A percentile compares a stretch with the other conserved stretches of the same genome.
Conservation (phyloP, 1,140 invertebrate species). For the Eriosoma lanigerum region DNA sequence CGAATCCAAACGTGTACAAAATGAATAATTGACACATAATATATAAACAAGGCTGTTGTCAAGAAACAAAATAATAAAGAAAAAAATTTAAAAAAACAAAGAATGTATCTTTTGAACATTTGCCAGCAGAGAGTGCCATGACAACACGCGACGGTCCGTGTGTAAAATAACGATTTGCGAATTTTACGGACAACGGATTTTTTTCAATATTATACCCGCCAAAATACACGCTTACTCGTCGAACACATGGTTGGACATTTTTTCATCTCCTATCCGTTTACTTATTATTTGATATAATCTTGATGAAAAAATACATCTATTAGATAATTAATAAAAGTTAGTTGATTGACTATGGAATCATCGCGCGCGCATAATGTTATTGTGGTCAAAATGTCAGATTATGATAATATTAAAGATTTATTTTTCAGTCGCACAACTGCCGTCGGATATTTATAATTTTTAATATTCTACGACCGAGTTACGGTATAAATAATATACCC, state of each 20-base stretch:
- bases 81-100: conserved; percentile 4
- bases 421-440: too few species aligned
- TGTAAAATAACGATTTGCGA: conserved; percentile 17
- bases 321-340: too few species aligned
- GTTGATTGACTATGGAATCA: too few species aligned
- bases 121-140: background rate
- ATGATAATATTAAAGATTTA: too few species aligned
- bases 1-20: conserved; percentile 10
- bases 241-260: conserved; percentile 15
- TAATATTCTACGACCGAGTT: too few species aligned
- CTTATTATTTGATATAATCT: too few species aligned
- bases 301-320: too few species aligned
- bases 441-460: too few species aligned
- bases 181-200: background rate
- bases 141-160: background rate
- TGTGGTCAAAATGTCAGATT: too few species aligned
- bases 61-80: background rate
- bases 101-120: conserved; percentile 9
- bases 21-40: conserved; percentile 4
- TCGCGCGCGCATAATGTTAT: too few species aligned
- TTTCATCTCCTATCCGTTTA: background rate
- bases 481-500: too few species aligned
- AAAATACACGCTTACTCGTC: background rate
- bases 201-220: conserved; percentile 9
- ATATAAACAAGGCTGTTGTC: conserved; percentile 16